Evolutionary conservation across 1,140 invertebrate species (phyloP).

Genomic region (Aradophagus sp.): DNA sequence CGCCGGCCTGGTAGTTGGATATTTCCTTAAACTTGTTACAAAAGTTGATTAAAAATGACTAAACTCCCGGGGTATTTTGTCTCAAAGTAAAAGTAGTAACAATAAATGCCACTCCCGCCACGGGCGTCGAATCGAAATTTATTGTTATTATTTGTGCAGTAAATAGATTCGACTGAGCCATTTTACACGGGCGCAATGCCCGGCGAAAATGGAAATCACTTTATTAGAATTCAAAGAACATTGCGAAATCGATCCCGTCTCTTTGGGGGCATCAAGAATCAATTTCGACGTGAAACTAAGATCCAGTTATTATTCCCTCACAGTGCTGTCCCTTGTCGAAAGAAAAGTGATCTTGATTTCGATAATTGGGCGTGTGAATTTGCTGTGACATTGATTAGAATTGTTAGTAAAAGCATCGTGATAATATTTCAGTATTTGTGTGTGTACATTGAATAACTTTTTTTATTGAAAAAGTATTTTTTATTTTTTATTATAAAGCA

Average conservation of each 20-base stretch:
- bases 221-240: constrained; percentile 82
- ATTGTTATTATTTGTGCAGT: too few relatives aligned
- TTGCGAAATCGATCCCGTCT: constrained; percentile 79
- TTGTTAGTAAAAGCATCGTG: too few relatives aligned
- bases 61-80: constrained; percentile 3
- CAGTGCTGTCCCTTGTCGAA: constrained; percentile 69
- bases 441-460: too few relatives aligned
- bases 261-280: constrained; percentile 79
- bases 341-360: background rate
- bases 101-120: background rate
- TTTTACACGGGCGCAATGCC: too few relatives aligned
- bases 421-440: too few relatives aligned
- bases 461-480: too few relatives aligned
- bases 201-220: constrained; percentile 67
- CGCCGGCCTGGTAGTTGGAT: too few relatives aligned
- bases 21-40: constrained; percentile 1
- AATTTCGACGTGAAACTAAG: constrained; percentile 80
- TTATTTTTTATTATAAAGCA: too few relatives aligned
- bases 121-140: constrained; percentile 2
- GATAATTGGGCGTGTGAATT: too few relatives aligned
- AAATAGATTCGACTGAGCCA: too few relatives aligned
- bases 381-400: too few relatives aligned
- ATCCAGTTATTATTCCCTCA: too few relatives aligned
- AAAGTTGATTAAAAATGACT: constrained; percentile 3
- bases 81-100: constrained; percentile 4